These are phyloP conservation scores for Spizaetus ornatus DNA, from an alignment of 2,113 vertebrate species.

Conservation along the genomic window DNA sequence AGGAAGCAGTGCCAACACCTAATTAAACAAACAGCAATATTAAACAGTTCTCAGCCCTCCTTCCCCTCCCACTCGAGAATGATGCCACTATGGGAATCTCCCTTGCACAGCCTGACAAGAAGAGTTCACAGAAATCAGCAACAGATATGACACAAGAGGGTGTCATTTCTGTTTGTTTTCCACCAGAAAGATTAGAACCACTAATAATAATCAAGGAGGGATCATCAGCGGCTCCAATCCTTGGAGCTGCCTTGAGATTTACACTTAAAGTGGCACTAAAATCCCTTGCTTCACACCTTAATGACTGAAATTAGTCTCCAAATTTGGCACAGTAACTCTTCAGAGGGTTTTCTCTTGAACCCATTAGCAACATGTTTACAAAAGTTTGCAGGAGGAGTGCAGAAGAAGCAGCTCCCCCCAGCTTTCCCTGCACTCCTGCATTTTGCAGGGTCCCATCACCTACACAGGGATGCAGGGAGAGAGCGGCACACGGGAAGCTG, in stretches of 20 bases:
- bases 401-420: not conserved
- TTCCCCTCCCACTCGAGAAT: not conserved
- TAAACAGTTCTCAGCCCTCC: not conserved
- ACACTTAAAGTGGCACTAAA: constrained; percentile 14
- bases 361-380: constrained; percentile 1
- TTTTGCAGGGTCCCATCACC: not conserved
- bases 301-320: constrained; percentile 34
- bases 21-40: not conserved
- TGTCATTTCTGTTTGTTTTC: not conserved
- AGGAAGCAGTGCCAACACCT: not conserved
- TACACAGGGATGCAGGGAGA: too few relatives aligned
- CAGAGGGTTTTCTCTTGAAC: not conserved
- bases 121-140: constrained; percentile 9
- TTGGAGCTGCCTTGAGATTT: constrained; percentile 6
- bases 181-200: constrained; percentile 6
- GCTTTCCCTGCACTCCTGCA: not conserved
- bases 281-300: constrained; percentile 25
- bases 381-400: not conserved
- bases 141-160: not conserved
- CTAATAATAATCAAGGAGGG: constrained; percentile 10
- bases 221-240: not conserved
- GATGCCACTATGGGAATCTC: not conserved
- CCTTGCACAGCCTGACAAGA: not conserved
- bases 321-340: constrained; percentile 21
- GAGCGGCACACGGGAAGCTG: not conserved